These are phyloP conservation scores for Brachionus asplanchnoidis DNA, from an alignment of 1,140 invertebrate genomes.

Conservation along the genomic window DNA sequence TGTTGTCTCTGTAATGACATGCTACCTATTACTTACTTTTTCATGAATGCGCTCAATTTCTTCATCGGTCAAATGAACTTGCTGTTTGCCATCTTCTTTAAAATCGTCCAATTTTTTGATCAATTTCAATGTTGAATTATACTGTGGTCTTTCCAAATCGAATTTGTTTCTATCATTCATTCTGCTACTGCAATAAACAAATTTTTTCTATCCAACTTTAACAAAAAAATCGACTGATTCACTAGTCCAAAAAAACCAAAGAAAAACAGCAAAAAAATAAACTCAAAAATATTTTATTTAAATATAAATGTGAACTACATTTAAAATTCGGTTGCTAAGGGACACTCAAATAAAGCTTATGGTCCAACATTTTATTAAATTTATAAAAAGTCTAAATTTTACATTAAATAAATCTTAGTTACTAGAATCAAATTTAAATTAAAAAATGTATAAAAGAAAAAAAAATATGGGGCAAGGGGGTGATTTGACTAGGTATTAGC, in stretches of 20 bases:
- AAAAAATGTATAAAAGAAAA: not conserved
- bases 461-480: not conserved
- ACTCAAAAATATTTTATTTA: not conserved
- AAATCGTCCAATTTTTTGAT: conserved; percentile 31
- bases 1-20: too few species aligned
- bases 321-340: not conserved
- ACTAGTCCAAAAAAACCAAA: not conserved
- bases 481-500: conserved; percentile 60
- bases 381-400: conserved; percentile 16
- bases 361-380: not conserved
- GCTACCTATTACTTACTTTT: not conserved
- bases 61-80: conserved; percentile 1
- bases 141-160: conserved; percentile 11
- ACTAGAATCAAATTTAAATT: not conserved
- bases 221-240: not conserved
- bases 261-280: not conserved
- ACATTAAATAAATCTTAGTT: not conserved
- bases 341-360: conserved; percentile 39
- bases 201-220: not conserved
- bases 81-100: not conserved
- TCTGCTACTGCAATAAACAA: not conserved
- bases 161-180: not conserved
- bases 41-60: conserved; percentile 38
- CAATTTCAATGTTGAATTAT: conserved; percentile 19
- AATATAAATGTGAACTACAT: not conserved